Evolutionary conservation across 2,113 vertebrate species (phyloP).

Genomic region (Pterocles gutturalis): DNA sequence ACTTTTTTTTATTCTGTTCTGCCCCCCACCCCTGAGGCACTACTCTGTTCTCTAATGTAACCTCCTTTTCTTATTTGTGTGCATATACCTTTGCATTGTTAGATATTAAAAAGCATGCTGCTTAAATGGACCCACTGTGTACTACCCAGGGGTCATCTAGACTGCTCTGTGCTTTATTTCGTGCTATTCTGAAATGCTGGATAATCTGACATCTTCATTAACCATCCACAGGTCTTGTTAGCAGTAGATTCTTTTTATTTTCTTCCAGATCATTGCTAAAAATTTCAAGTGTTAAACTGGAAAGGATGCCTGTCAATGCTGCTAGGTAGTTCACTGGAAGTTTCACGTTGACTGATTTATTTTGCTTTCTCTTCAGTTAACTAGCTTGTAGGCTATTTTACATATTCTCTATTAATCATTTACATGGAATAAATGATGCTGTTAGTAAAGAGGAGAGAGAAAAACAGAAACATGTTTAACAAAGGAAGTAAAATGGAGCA

Average conservation of each 20-base stretch:
- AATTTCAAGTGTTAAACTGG: not conserved
- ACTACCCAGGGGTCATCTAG: not conserved
- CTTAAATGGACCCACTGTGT: not conserved
- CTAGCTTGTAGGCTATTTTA: not conserved
- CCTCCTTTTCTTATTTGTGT: not conserved
- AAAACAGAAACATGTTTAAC: not conserved
- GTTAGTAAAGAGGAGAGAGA: not conserved
- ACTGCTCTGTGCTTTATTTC: not conserved
- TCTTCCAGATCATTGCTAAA: not conserved
- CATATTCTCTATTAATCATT: not conserved
- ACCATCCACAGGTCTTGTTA: not conserved
- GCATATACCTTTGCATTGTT: not conserved
- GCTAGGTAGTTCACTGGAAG: not conserved
- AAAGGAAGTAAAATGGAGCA: not conserved
- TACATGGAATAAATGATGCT: not conserved
- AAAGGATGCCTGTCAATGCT: not conserved
- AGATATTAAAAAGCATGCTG: not conserved
- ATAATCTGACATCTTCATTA: not conserved
- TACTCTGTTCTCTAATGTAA: not conserved
- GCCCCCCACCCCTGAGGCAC: fast-evolving
- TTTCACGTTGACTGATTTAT: not conserved
- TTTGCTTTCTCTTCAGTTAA: not conserved
- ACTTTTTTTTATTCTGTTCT: not conserved
- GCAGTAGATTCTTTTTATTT: not conserved
- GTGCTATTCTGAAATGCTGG: not conserved